Percentiles rank a stretch among this genome's conserved stretches.
These are phyloP conservation scores for Cecropterus lyciades DNA, from an alignment of 1,140 invertebrate species.

Conservation along the genomic window DNA sequence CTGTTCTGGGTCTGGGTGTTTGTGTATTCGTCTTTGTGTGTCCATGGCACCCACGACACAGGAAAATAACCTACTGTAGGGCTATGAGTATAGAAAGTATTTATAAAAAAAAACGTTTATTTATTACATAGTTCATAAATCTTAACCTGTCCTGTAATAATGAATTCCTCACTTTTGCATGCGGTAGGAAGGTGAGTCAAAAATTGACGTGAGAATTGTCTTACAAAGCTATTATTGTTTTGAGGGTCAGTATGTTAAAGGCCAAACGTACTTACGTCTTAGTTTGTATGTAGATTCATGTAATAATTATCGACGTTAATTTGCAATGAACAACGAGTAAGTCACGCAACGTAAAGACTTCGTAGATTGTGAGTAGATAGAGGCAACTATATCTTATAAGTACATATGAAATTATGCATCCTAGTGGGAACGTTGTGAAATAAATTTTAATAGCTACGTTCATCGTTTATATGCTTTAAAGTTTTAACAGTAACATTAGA, in stretches of 20 bases:
- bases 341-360: slow-evolving; percentile 4
- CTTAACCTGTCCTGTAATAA: slow-evolving; percentile 10
- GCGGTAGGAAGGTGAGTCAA: slow-evolving; percentile 30
- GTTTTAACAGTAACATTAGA: too few relatives aligned
- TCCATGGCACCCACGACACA: too few relatives aligned
- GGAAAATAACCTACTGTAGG: too few relatives aligned
- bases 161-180: slow-evolving; percentile 17
- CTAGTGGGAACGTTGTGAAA: too few relatives aligned
- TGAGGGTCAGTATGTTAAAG: slow-evolving; percentile 55
- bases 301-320: slow-evolving; percentile 45
- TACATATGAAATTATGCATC: too few relatives aligned
- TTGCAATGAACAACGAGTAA: slow-evolving; percentile 28
- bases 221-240: slow-evolving; percentile 58
- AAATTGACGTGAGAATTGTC: slow-evolving; percentile 54
- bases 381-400: too few relatives aligned
- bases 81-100: too few relatives aligned
- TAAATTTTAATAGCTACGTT: too few relatives aligned
- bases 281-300: slow-evolving; percentile 42
- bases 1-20: too few relatives aligned
- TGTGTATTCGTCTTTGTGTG: too few relatives aligned
- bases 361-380: too few relatives aligned
- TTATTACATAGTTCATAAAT: slow-evolving; percentile 5
- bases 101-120: neutral
- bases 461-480: too few relatives aligned
- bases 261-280: slow-evolving; percentile 22